Evolutionary conservation across 1,140 invertebrate genomes (phyloP).

Genomic region (Micrasema longulum): DNA sequence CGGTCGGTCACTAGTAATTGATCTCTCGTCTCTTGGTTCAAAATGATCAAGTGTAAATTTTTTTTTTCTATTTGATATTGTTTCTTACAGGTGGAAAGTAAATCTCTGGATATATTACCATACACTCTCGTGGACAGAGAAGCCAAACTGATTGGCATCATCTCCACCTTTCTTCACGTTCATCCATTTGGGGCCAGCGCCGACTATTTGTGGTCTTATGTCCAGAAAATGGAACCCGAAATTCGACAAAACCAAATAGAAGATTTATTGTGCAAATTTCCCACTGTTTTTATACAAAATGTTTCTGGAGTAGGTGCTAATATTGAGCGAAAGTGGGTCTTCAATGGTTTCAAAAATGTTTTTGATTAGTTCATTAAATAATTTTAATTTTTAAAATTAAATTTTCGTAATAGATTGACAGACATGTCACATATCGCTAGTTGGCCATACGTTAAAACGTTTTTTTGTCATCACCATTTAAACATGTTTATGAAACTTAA

Average conservation of each 20-base stretch:
- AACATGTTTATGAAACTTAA: no score
- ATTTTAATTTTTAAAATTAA: no score
- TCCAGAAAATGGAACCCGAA: constrained; percentile 79
- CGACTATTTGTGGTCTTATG: constrained; percentile 87
- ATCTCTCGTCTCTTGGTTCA: no score
- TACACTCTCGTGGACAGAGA: constrained; percentile 60
- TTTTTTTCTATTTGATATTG: neutral
- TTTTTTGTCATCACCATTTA: no score
- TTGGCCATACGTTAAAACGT: no score
- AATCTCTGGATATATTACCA: constrained; percentile 21
- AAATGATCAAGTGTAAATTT: no score
- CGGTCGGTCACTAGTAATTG: no score
- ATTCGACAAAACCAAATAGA: constrained; percentile 80
- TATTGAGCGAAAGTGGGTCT: constrained; percentile 83
- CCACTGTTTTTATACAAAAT: constrained; percentile 82
- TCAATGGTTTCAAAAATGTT: constrained; percentile 71
- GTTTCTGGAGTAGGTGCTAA: constrained; percentile 81
- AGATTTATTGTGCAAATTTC: constrained; percentile 78
- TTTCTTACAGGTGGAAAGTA: constrained; percentile 39
- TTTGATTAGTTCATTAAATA: no score
- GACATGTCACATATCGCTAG: no score
- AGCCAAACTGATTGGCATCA: constrained; percentile 80
- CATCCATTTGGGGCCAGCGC: constrained; percentile 89
- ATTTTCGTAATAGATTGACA: no score
- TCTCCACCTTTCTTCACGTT: constrained; percentile 87